Base-by-base conservation (phyloP, 1,140 invertebrate genomes). In the Atta cephalotes region DNA sequence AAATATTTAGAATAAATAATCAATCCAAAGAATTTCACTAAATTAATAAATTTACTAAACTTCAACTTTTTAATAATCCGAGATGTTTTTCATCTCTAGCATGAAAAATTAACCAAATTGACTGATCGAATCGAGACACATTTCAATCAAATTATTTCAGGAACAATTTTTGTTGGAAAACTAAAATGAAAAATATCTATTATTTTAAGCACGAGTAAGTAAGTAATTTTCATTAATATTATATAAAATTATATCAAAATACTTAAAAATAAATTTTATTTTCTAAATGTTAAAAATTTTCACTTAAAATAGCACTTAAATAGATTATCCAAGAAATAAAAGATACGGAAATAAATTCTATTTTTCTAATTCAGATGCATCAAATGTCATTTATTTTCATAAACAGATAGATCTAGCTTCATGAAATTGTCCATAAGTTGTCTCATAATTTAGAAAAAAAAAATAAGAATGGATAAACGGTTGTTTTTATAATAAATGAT, bases 81-180 rank as follows among this genome's bases (percentile, higher is more conserved):
- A 21, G 25, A 51, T 16, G 3, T 25, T 68, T 65, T 65, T 68
- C 5, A 16, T 31, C 4, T 16, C n/a, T 14, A 16, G 5, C 18
- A 6, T 39, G 35, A 65, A 53, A 45, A 63, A 78, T 78, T 78
- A n/a, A n/a, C 60, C 4, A 25, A 35, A 79, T 53, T 66, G 12
- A n/a, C n/a, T n/a, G n/a, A n/a, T n/a, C n/a, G n/a, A n/a, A n/a
- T 66, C 28, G 45, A 51, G 2, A 1, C 12, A 51, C 2, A 16
- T 65, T 79, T 31, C 25, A n/a, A 65, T 51, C 14, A 25, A 77
- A 28, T 25, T 60, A 58, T 76, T 60, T 28, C 39, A 63, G 9
- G 0, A 49, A 63, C 16, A 62, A 39, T 60, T 39, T 28, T 39
- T 39, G 35, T 62, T n/a, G 0, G 6, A 2, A 45, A 62, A 56